These are phyloP conservation scores for Sanderia malayensis DNA, from an alignment of 30 jellyfish, hydroid and myxozoan genomes.

Conservation along the genomic window DNA sequence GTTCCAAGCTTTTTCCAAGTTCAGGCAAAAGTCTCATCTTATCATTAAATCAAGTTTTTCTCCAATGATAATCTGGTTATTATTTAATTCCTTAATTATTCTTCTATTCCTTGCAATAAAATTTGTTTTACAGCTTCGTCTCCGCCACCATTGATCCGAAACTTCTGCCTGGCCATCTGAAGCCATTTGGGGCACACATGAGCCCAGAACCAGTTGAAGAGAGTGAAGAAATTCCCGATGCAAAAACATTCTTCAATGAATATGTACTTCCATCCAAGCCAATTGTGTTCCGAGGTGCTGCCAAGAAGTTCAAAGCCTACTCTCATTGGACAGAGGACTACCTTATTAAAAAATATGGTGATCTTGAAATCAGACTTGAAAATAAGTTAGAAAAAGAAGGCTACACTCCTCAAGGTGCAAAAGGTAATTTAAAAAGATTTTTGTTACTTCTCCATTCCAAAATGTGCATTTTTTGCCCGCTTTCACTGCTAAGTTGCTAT, in stretches of 20 bases:
- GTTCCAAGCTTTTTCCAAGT: no score
- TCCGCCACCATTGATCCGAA: conserved; percentile 24
- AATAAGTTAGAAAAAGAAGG: conserved; percentile 60
- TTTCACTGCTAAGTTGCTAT: no score
- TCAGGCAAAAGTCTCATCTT: no score
- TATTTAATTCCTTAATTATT: no score
- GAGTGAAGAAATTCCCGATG: conserved; percentile 60
- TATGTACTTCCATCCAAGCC: conserved; percentile 35
- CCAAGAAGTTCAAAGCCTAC: conserved; percentile 54
- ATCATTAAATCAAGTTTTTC: no score
- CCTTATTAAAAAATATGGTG: conserved; percentile 52
- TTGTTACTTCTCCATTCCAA: no score
- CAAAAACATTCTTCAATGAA: conserved; percentile 47
- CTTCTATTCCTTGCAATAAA: background rate
- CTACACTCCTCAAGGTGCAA: conserved; percentile 70
- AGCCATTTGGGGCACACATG: conserved; percentile 71
- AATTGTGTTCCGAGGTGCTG: conserved; percentile 58
- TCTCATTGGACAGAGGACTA: conserved; percentile 65
- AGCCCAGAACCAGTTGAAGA: conserved; percentile 61
- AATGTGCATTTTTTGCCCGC: no score
- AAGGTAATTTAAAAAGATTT: no score
- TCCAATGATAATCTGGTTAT: no score
- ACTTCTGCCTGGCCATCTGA: conserved; percentile 62
- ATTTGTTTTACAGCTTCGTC: background rate
- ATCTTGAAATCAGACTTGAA: conserved; percentile 56